Base-by-base conservation (phyloP, 1,140 invertebrate genomes). In the Bombus confusus region DNA sequence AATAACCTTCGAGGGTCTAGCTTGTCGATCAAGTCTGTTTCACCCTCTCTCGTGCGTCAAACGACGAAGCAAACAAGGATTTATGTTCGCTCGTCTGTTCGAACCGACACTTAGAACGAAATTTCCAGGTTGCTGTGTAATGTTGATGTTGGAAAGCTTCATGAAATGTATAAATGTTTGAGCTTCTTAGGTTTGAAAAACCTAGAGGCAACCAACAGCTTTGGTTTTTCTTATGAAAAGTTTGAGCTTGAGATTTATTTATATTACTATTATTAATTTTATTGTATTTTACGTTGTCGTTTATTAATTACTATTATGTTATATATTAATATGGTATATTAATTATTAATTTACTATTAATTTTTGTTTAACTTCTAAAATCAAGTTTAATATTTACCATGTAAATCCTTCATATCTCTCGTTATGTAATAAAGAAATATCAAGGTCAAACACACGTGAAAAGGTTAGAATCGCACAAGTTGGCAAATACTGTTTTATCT, bases 1-100 rank as follows among this genome's bases (percentile, higher is more conserved):
- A 73, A 28, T 59, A 52, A 28, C 41, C 59, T 41, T 0, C 34
- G 39, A 82, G 71, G 62, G 31, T 76, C 69, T 76, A 57, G 37
- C 77, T 71, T 69, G 86, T 68, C 86, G 78, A 87, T 64, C 64
- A 83, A 64, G 72, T 43, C 39, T 79, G 69, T 57, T 85, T 87
- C 43, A 47, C 68, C 43, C 47, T 37, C 52, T 41, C 28, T 64
- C 15, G 39, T 34, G 25, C 52, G 66, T 8, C 57, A 39, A 72
- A 71, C 64, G 73, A 80, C 62, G 52, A 57, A 71, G 57, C n/a
- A 78, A 88, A 76, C 64, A 81, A 31, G 43, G 75, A 68, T 75
- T 88, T 80, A 73, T 41, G 77, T 47, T 18, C 62, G 62, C 41
- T 39, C 39, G 34, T 8, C 18, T 59, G 77, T 15, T 57, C 4